Conservation (phyloP, 1,140 invertebrate genomes). For the Tetraneura akinire region DNA sequence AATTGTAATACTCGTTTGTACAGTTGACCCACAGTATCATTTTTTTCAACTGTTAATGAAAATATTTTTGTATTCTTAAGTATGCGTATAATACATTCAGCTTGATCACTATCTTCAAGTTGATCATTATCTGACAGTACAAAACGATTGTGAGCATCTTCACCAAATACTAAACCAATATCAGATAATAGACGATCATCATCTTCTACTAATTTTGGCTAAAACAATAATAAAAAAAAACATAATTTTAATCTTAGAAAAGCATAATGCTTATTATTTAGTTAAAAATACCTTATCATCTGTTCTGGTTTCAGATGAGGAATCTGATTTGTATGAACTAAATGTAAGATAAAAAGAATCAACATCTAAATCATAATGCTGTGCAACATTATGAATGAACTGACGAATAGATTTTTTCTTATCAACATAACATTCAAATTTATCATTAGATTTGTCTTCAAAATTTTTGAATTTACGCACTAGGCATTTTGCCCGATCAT, state of each 20-base stretch:
- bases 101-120: constrained; percentile 11
- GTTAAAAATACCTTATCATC: background rate
- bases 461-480: constrained; percentile 45
- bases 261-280: background rate
- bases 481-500: constrained; percentile 52
- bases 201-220: constrained; percentile 2
- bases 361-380: constrained; percentile 50
- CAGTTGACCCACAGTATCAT: constrained; percentile 21
- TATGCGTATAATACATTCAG: constrained; percentile 26
- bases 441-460: constrained; percentile 34
- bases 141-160: constrained; percentile 41
- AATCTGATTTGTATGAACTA: constrained; percentile 41
- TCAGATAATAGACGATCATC: constrained; percentile 24
- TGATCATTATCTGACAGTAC: constrained; percentile 19
- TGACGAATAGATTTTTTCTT: constrained; percentile 50
- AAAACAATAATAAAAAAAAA: background rate
- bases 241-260: background rate
- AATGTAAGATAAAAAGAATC: constrained; percentile 52
- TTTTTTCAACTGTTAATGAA: background rate
- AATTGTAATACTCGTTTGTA: constrained; percentile 30
- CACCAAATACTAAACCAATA: constrained; percentile 39
- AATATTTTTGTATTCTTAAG: background rate
- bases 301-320: background rate
- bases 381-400: constrained; percentile 52
- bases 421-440: constrained; percentile 51